Evolutionary conservation across 2,888 invertebrate species (phyloP).

Genomic region (Disparrhopalites patrizii): DNA sequence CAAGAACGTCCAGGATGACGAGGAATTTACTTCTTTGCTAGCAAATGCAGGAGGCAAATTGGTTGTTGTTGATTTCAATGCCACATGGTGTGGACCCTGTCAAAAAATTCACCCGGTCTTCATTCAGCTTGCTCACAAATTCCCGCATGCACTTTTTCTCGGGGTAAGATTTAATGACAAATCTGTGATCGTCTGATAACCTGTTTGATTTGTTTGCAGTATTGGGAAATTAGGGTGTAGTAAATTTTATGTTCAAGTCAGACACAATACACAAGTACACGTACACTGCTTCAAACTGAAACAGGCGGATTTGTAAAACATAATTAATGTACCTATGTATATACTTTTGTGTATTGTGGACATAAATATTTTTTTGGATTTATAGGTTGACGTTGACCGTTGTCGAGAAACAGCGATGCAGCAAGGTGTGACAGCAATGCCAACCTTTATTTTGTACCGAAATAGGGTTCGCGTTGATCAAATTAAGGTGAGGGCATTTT

Average conservation of each 20-base stretch:
- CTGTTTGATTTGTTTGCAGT: too few species aligned
- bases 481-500: slow-evolving; percentile 56
- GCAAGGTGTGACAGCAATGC: slow-evolving; percentile 93
- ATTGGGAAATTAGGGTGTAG: too few species aligned
- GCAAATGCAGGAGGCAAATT: slow-evolving; percentile 78
- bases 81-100: slow-evolving; percentile 97
- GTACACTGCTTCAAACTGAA: too few species aligned
- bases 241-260: too few species aligned
- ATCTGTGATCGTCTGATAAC: too few species aligned
- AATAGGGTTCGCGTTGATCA: slow-evolving; percentile 54
- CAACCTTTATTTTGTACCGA: slow-evolving; percentile 93
- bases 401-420: slow-evolving; percentile 81
- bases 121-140: slow-evolving; percentile 80
- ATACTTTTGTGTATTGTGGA: too few species aligned
- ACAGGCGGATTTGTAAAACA: too few species aligned
- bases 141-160: slow-evolving; percentile 77
- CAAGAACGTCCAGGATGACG: slow-evolving; percentile 62
- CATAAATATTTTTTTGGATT: too few species aligned
- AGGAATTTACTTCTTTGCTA: slow-evolving; percentile 80
- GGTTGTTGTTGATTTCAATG: slow-evolving; percentile 92
- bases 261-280: too few species aligned
- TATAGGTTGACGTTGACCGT: slow-evolving; percentile 93
- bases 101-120: slow-evolving; percentile 89
- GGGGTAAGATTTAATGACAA: slow-evolving; percentile 34
- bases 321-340: too few species aligned